Evolutionary conservation across 2,113 vertebrate genomes (phyloP), one percentile per base, ranked within the genome.

Genomic region (Cyprinodon variegatus): DNA sequence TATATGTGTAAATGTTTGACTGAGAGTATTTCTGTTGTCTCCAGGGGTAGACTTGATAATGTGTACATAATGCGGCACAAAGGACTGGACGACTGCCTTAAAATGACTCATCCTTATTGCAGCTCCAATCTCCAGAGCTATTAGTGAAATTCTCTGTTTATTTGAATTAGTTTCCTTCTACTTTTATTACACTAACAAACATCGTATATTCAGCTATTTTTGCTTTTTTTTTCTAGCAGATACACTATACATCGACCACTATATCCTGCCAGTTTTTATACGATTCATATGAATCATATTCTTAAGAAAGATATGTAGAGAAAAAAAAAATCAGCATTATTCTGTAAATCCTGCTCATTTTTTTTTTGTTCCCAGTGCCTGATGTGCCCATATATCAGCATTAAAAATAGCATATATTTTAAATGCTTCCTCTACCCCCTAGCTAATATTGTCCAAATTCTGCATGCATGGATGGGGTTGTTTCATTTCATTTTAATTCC

Each of bases 21-120:
- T n/a, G 63, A 57, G 64, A 50, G 65, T 63, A 62, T 68, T n/a
- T 59, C 46, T 71, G 68, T 65, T 38, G 64, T 87, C 76, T 67
- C 57, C 57, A 69, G 70, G 72, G 69, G 50, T 36, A 43, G 78
- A 78, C 82, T 78, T 66, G 68, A 57, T 83, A 85, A 91, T 88
- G 81, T 86, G 88, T 87, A 82, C 87, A 80, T 77, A 83, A 84
- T 84, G 85, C 81, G 17, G 81, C 85, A 88, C 88, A 85, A 83
- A 90, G 61, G 61, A 83, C 61, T 66, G 69, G 78, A 83, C 72
- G 72, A 77, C 87, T 86, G 86, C 86, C 82, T 91, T 82, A 41
- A 40, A 86, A 78, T 93, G 90, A 93, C 86, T 93, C 92, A 92
- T 88, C 86, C 78, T 84, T 78, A 57, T 66, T 70, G 82, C 82